Evolutionary conservation across 2,113 vertebrate species (phyloP).

Genomic region (Thalassarche chlororhynchos): DNA sequence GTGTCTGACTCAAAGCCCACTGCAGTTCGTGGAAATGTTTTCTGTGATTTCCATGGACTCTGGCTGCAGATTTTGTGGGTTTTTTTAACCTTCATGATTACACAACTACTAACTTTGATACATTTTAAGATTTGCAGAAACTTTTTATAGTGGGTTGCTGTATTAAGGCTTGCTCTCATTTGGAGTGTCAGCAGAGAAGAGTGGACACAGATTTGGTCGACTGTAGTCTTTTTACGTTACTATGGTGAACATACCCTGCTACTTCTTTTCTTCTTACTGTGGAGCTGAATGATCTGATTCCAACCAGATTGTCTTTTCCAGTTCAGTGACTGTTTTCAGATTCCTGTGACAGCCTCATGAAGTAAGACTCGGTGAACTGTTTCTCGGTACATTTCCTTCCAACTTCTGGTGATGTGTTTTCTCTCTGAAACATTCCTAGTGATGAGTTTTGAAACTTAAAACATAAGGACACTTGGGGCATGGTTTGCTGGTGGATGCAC

Average conservation of each 20-base stretch:
- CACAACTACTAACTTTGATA: neutral
- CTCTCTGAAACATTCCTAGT: neutral
- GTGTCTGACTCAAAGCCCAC: neutral
- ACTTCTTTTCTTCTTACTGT: neutral
- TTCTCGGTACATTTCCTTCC: neutral
- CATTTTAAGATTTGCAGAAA: neutral
- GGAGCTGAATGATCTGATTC: neutral
- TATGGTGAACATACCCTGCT: fast-evolving
- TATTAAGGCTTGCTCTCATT: fast-evolving
- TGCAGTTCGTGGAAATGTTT: neutral
- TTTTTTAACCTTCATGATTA: neutral
- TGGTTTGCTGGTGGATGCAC: neutral
- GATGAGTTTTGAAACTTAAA: neutral
- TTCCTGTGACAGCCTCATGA: neutral
- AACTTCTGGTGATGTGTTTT: neutral
- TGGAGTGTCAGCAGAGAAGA: neutral
- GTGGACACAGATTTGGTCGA: neutral
- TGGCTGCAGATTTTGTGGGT: neutral
- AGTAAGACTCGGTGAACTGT: neutral
- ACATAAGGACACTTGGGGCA: fast-evolving
- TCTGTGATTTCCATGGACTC: neutral
- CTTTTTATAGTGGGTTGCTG: neutral
- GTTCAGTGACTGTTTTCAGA: neutral
- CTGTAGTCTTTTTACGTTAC: neutral
- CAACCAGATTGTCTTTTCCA: neutral